These are phyloP conservation scores for Eubasilissa splendida DNA, from an alignment of 2,888 invertebrate species.

Conservation along the genomic window DNA sequence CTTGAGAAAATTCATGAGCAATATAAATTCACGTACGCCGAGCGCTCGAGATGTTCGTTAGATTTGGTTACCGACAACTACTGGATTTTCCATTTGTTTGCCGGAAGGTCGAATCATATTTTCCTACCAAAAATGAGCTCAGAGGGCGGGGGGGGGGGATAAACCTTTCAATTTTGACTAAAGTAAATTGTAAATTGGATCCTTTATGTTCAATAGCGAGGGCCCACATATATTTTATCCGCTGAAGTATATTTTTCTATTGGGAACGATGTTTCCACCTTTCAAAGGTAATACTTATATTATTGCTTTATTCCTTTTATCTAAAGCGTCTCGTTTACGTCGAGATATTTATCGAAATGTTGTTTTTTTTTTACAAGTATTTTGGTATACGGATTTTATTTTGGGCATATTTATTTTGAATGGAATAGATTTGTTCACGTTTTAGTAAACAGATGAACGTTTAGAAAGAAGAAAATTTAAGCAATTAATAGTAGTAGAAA, in stretches of 20 bases:
- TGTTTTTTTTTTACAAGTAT: background rate
- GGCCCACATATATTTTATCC: constrained; percentile 15
- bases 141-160: background rate
- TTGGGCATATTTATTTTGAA: too few relatives aligned
- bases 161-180: constrained; percentile 41
- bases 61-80: constrained; percentile 28
- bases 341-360: background rate
- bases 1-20: constrained; percentile 30
- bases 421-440: too few relatives aligned
- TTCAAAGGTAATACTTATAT: constrained; percentile 6
- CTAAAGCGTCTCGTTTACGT: background rate
- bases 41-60: constrained; percentile 27
- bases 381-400: background rate
- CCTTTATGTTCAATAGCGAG: constrained; percentile 29
- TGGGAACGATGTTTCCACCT: constrained; percentile 1
- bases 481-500: too few relatives aligned
- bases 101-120: constrained; percentile 20
- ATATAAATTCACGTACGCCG: constrained; percentile 34
- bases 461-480: too few relatives aligned
- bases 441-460: too few relatives aligned
- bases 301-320: background rate
- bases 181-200: constrained; percentile 36
- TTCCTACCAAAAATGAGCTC: background rate
- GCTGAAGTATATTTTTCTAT: constrained; percentile 19
- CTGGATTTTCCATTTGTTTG: constrained; percentile 27